Evolutionary conservation across 2,113 vertebrate genomes (phyloP).

Genomic region (Ochotona curzoniae): DNA sequence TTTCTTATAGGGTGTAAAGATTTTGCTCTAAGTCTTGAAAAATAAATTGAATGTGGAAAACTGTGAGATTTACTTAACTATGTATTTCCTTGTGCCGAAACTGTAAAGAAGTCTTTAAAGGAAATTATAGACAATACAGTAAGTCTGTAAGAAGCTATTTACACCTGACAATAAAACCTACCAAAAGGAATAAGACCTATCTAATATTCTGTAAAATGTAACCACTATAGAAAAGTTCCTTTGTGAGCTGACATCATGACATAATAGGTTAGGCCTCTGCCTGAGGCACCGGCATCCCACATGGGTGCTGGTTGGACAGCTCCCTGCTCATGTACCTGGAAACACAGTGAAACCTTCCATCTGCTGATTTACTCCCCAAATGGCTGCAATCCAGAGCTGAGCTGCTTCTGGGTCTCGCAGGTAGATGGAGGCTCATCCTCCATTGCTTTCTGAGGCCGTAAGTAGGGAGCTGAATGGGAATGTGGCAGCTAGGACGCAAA

Average conservation of each 20-base stretch:
- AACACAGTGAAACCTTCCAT: no score
- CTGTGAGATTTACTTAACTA: conserved; percentile 23
- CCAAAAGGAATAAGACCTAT: conserved; percentile 18
- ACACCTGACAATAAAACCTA: background rate
- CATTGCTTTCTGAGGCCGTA: no score
- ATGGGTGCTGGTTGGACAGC: no score
- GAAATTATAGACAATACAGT: background rate
- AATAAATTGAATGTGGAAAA: conserved; percentile 52
- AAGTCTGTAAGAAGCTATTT: conserved; percentile 37
- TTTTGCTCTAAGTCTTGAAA: conserved; percentile 39
- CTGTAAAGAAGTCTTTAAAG: conserved; percentile 27
- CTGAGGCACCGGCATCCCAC: no score
- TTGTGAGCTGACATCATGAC: background rate
- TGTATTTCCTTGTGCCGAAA: conserved; percentile 11
- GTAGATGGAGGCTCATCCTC: no score
- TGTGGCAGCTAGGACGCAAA: no score
- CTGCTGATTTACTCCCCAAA: no score
- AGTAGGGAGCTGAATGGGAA: no score
- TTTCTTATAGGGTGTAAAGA: background rate
- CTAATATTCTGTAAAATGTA: conserved; percentile 8
- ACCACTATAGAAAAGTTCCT: background rate
- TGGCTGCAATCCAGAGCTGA: no score
- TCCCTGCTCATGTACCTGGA: no score
- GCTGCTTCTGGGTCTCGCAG: no score
- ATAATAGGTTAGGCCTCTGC: no score